Evolutionary conservation across 2,113 vertebrate species (phyloP).

Genomic region (Hemicordylus capensis): DNA sequence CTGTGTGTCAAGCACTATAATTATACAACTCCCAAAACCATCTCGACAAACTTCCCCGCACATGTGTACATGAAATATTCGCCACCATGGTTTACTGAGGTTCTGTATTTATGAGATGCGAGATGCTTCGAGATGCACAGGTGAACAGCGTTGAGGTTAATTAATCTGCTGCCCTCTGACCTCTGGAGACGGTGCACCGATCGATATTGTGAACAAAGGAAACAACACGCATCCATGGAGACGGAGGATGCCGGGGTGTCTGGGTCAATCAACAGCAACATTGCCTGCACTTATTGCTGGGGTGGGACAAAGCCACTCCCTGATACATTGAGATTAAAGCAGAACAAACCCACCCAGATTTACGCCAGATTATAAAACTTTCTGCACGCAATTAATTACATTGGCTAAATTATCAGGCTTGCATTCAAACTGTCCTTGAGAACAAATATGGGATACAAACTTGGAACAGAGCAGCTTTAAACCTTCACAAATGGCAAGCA

Average conservation of each 20-base stretch:
- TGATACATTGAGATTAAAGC: background rate
- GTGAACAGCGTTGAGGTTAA: background rate
- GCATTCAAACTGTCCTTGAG: too few species aligned
- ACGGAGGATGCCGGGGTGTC: background rate
- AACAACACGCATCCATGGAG: fast-evolving
- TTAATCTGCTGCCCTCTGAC: fast-evolving
- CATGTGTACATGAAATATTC: background rate
- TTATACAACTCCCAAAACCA: too few species aligned
- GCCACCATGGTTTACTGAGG: fast-evolving
- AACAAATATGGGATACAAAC: background rate
- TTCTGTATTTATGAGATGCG: fast-evolving
- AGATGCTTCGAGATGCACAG: background rate
- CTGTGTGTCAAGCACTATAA: too few species aligned
- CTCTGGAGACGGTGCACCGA: background rate
- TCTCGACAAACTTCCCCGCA: too few species aligned
- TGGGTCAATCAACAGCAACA: background rate
- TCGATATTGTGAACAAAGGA: background rate
- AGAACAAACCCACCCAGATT: background rate
- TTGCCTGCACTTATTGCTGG: background rate
- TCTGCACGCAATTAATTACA: too few species aligned
- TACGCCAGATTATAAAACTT: background rate
- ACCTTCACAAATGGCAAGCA: background rate
- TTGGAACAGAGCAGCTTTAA: background rate
- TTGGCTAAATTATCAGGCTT: background rate
- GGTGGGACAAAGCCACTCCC: background rate